Base-by-base conservation (phyloP, 2,888 invertebrate species). In the Coenonympha arcania region DNA sequence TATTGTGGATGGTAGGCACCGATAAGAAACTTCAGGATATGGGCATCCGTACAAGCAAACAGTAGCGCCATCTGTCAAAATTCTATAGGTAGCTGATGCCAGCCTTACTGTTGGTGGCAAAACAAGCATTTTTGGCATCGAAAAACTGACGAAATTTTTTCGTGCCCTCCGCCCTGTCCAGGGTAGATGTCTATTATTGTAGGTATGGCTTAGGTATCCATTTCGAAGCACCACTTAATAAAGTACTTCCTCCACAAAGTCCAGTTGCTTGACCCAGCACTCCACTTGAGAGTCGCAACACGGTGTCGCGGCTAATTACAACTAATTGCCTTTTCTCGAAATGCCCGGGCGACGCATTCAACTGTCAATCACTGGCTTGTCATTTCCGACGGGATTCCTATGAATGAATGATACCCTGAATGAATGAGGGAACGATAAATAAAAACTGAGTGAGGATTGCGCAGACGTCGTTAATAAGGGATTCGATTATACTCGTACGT, bases 351-450 rank as follows among this genome's bases (percentile, higher is more conserved):
- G 28, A 22, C 47, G 43, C 56, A 58, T 58, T 56, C 54, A 52
- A 39, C 56, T 50, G 57, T 52, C 57, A 56, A 54, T 58, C 57
- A 54, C 52, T 43, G 22, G n/a, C 43, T 24, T 39, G 50, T 50
- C 50, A 43, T 43, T 33, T 31, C 20, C 43, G 43, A 42, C 42
- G 30, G 28, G 33, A 50, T 50, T 48, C 49, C 37, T 43, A 18
- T 44, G 44, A 50, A 44, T 43, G 44, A 44, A 36, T 26, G 26
- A 26, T n/a, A n/a, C n/a, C 46, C 26, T 37, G 28, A 34, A 41
- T 48, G 48, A 34, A 41, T 20, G 48, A 42, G 15, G 43, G 45
- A 45, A 44, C 19, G 34, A 41, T 19, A 28, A 31, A 22, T 19
- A 43, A 43, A 43, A 43, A 43, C 43, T 13, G 30, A 43, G 22